phyloP scores from a whole-genome alignment of 2,797 vertebrate species.

The Danio albolineatus region DNA sequence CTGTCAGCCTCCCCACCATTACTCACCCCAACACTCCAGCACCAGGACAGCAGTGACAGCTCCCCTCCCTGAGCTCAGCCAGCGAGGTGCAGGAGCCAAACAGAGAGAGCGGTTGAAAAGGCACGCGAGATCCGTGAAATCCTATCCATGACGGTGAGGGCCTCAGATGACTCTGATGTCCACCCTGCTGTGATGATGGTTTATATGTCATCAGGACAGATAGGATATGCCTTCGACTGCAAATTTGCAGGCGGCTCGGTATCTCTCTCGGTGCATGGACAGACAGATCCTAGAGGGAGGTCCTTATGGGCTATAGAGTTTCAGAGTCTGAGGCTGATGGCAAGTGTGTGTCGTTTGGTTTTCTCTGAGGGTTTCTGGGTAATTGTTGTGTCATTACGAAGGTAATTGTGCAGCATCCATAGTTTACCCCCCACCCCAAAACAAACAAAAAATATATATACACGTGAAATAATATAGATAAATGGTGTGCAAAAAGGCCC shows the following conservation, averaged over 20 bases:
- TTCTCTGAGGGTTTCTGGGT: conserved; percentile 45
- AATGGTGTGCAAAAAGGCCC: conserved; percentile 49
- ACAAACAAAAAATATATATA: not conserved
- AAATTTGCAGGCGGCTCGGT: conserved; percentile 38
- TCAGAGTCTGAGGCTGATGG: conserved; percentile 52
- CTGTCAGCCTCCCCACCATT: conserved; percentile 40
- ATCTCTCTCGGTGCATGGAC: conserved; percentile 14
- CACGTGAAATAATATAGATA: conserved; percentile 27
- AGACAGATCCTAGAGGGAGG: conserved; percentile 38
- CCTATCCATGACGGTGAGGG: conserved; percentile 55
- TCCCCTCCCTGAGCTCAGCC: conserved; percentile 38
- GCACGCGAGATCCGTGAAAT: conserved; percentile 60
- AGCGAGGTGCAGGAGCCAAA: conserved; percentile 37
- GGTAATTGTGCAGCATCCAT: conserved; percentile 59
- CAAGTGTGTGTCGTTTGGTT: conserved; percentile 48
- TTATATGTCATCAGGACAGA: conserved; percentile 64
- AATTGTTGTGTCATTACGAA: conserved; percentile 64
- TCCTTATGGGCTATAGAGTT: conserved; percentile 45
- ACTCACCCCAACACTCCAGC: conserved; percentile 51
- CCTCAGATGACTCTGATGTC: conserved; percentile 59
- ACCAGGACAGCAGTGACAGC: conserved; percentile 55
- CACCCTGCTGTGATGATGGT: conserved; percentile 60
- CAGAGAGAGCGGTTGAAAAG: conserved; percentile 46
- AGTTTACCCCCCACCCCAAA: not conserved
- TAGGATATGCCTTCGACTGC: conserved; percentile 61